These are phyloP conservation scores for Discoglossus pictus DNA, from an alignment of 2,797 vertebrate species.

Conservation along the genomic window DNA sequence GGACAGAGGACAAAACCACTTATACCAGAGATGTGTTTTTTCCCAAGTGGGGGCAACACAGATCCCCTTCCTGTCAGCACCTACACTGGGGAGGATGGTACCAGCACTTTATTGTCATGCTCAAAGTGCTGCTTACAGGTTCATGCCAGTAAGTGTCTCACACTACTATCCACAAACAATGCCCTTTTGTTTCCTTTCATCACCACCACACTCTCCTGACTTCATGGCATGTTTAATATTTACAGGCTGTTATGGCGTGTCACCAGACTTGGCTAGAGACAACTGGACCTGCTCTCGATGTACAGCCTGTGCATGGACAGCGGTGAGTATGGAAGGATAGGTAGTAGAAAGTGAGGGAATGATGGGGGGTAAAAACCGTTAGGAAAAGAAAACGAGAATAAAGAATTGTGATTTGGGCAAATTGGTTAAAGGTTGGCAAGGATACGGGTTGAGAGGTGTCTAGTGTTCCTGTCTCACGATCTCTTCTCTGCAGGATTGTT, in stretches of 20 bases:
- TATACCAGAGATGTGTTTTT: conserved; percentile 97
- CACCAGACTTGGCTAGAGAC: conserved; percentile 75
- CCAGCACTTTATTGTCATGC: conserved; percentile 86
- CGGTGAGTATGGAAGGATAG: conserved; percentile 80
- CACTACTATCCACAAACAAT: too few relatives aligned
- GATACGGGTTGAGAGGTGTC: too few relatives aligned
- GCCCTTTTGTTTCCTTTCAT: not conserved
- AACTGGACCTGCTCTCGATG: conserved; percentile 91
- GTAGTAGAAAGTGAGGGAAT: too few relatives aligned
- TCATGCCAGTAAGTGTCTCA: conserved; percentile 87
- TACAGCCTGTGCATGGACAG: conserved; percentile 77
- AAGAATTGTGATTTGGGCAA: too few relatives aligned
- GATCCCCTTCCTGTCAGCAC: conserved; percentile 88
- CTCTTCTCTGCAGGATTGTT: conserved; percentile 82
- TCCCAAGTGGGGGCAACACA: conserved; percentile 81
- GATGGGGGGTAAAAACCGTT: too few relatives aligned
- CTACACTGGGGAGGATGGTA: conserved; percentile 87
- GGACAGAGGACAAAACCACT: conserved; percentile 83
- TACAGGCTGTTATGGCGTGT: conserved; percentile 91
- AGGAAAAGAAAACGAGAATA: too few relatives aligned
- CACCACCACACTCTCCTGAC: too few relatives aligned
- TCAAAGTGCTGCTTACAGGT: conserved; percentile 88
- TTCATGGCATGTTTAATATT: not conserved
- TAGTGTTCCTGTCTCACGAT: not conserved
- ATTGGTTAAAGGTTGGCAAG: too few relatives aligned